Percentiles rank a stretch among this genome's conserved stretches.
phyloP scores from a whole-genome alignment of 2,888 invertebrate genomes.

The Leptinotarsa rubiginosa region DNA sequence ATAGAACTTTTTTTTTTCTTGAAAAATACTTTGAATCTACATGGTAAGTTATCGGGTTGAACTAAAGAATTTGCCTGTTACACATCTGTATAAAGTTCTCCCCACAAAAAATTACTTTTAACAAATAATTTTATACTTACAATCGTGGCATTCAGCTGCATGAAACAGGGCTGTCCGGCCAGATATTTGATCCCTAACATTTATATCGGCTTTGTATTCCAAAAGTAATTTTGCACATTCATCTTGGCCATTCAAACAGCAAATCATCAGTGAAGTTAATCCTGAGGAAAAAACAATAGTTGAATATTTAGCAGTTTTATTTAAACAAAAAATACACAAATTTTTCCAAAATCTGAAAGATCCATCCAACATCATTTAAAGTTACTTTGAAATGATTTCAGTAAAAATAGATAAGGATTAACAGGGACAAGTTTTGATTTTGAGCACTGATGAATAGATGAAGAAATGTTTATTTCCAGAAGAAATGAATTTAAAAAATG shows the following conservation, averaged over 20 bases:
- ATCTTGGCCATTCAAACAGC: constrained; percentile 61
- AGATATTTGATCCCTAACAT: constrained; percentile 65
- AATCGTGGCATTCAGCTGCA: constrained; percentile 63
- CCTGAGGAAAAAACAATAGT: constrained; percentile 58
- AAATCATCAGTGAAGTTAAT: constrained; percentile 68
- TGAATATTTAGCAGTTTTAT: neutral
- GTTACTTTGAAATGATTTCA: no score
- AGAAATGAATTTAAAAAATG: neutral
- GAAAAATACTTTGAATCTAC: no score
- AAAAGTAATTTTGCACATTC: constrained; percentile 63
- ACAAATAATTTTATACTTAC: constrained; percentile 54
- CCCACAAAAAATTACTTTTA: neutral
- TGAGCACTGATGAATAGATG: no score
- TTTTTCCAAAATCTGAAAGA: no score
- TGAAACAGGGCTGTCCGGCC: constrained; percentile 69
- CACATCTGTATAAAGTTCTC: no score
- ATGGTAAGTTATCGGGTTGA: no score
- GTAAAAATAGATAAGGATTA: no score
- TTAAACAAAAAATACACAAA: neutral
- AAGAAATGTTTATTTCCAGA: neutral
- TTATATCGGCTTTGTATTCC: constrained; percentile 59
- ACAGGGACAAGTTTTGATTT: no score
- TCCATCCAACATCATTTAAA: no score
- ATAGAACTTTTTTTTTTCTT: no score
- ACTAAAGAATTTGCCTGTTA: no score